Evolutionary conservation across 2,797 vertebrate genomes (phyloP), one percentile per base, ranked within the genome.

Genomic region (Zalophus californianus): DNA sequence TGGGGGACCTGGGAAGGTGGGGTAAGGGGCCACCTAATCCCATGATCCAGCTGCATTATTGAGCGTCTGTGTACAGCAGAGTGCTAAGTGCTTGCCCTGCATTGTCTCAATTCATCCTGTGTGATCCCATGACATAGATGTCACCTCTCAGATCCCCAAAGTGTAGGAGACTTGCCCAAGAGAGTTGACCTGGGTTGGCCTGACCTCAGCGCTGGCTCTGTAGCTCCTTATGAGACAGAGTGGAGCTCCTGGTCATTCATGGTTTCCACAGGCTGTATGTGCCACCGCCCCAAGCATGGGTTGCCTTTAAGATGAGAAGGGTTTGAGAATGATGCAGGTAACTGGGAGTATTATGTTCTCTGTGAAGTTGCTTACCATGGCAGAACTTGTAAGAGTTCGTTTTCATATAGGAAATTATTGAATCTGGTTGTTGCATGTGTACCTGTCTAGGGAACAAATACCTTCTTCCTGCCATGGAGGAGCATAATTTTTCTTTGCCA

Each of bases 241-340:
- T 1, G 10, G 64, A 66, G 12, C 35, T 48, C 12, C n/a, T 9
- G 62, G 13, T 41, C 9, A 0, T 11, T 52, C 23, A 3, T 4
- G 4, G 56, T 35, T 27, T 25, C 56, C 21, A 0, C 8, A 11
- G 14, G 54, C 8, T 0, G 1, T 5, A 1, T 25, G 64, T 38
- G 72, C 38, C 7, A 5, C n/a, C 5, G 0, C 35, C 44, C 18
- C 3, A 6, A 3, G 27, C 32, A 0, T 2, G 44, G 1, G 27
- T 11, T 4, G 41, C 20, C 52, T 23, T 20, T 6, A 4, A 13
- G 70, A 27, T 2, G 20, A 35, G 92, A 48, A 23, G 80, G 21
- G 21, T 3, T 7, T 8, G 20, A 0, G 16, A 32, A 7, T 1
- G 25, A 27, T 7, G 7, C 79, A 2, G 1, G 5, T 54, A 18